Evolutionary conservation across 2,113 vertebrate species (phyloP).

Genomic region (Poeciliopsis occidentalis): DNA sequence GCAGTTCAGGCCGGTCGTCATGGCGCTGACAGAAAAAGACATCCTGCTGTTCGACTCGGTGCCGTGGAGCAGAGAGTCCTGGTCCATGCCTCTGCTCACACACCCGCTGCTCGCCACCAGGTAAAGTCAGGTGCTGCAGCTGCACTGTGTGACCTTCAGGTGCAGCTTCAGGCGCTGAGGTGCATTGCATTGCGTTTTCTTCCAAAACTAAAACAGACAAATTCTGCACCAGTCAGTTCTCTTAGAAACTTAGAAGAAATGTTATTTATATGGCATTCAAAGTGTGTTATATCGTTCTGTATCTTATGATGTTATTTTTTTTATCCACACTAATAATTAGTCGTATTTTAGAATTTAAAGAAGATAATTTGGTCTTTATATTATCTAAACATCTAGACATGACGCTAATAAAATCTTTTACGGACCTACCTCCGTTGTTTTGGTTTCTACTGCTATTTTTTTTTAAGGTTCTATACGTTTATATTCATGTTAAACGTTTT

Average conservation of each 20-base stretch:
- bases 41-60: slow-evolving; percentile 91
- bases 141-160: too few relatives aligned
- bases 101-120: slow-evolving; percentile 94
- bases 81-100: slow-evolving; percentile 89
- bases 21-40: slow-evolving; percentile 95
- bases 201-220: too few relatives aligned
- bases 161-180: too few relatives aligned
- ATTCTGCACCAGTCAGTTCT: neutral
- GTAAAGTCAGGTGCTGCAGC: slow-evolving; percentile 64
- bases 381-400: neutral
- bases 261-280: neutral
- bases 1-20: slow-evolving; percentile 87
- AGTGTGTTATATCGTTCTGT: neutral
- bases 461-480: neutral
- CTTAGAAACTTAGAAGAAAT: neutral
- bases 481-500: neutral
- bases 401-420: too few relatives aligned
- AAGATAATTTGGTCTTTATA: neutral
- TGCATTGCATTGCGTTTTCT: too few relatives aligned
- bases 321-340: neutral
- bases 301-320: neutral
- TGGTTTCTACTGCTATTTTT: too few relatives aligned
- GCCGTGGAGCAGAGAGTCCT: slow-evolving; percentile 91
- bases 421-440: too few relatives aligned
- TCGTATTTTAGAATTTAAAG: neutral